Evolutionary conservation across 2,797 vertebrate genomes (phyloP), one percentile per base, ranked within the genome.

Genomic region (Anguilla megastoma): DNA sequence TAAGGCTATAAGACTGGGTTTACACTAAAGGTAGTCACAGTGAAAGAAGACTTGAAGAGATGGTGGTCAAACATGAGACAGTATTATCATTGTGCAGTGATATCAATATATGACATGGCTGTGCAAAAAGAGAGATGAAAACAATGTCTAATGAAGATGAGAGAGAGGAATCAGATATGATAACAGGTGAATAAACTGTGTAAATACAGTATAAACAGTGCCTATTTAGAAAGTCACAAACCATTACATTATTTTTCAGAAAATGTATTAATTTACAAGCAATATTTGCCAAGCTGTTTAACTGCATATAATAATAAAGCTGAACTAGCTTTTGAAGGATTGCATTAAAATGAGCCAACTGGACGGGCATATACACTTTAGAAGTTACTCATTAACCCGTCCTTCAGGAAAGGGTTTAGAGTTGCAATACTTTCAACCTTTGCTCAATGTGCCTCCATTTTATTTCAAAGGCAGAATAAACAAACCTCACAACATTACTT

Each of bases 321-420:
- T 74, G 69, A 79, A 41, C 16, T 41, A 45, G 33, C 74, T 18
- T 18, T 18, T 79, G 33, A 79, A 6, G 12, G 33, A 41, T 79
- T 84, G 7, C 48, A 52, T 50, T 84, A 56, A 84, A 84, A 14
- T 84, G 83, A 84, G n/a, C 12, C 56, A 85, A 63, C 24, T 21
- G 50, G 93, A 91, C 92, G 85, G 94, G 94, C 93, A 92, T 94
- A 88, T 89, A 76, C 92, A 87, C 89, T 91, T 89, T 92, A 89
- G 90, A 82, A 90, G 94, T 96, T 95, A 96, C 48, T 91, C 90
- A 96, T 97, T 97, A 96, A 96, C 96, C 87, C 54, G 85, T 41
- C 90, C 90, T 93, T 92, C 90, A 90, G 86, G 91, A 90, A 93
- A 94, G 89, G 86, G 74, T 91, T 88, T 87, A 88, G 90, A 93